Conservation (phyloP, 1,140 invertebrate species). For the Euura lappo region DNA sequence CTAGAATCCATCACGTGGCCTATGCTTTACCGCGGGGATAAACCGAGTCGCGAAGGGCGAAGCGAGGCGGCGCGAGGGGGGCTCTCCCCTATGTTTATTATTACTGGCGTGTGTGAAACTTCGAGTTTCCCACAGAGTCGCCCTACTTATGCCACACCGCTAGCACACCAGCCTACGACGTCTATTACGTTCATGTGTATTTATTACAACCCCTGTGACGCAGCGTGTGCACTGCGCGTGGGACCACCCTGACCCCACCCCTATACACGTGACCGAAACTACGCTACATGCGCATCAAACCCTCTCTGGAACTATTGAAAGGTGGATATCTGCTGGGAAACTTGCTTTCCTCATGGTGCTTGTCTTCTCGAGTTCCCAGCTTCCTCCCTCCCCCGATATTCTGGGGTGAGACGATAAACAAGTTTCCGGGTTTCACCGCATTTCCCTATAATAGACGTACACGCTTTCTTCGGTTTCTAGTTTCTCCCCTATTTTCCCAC, state of each 20-base stretch:
- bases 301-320: background rate
- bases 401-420: conserved; percentile 10
- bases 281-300: too few relatives aligned
- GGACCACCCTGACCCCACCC: conserved; percentile 8
- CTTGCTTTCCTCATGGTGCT: conserved; percentile 7
- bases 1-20: background rate
- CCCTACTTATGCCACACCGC: conserved; percentile 3
- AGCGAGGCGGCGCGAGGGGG: background rate
- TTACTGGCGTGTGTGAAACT: conserved; percentile 34
- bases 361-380: conserved; percentile 16
- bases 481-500: conserved; percentile 5
- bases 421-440: background rate
- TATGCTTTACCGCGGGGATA: too few relatives aligned
- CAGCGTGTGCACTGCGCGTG: conserved; percentile 12
- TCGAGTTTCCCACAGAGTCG: conserved; percentile 37
- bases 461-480: background rate
- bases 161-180: conserved; percentile 11
- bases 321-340: background rate
- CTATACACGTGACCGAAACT: background rate
- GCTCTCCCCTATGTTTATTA: conserved; percentile 29
- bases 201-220: conserved; percentile 18
- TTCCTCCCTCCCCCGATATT: conserved; percentile 14
- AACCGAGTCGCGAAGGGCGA: background rate
- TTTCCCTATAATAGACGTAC: background rate
- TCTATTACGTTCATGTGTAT: conserved; percentile 10